Conservation (phyloP, 2,888 invertebrate species). For the Drosophila anomelani region DNA sequence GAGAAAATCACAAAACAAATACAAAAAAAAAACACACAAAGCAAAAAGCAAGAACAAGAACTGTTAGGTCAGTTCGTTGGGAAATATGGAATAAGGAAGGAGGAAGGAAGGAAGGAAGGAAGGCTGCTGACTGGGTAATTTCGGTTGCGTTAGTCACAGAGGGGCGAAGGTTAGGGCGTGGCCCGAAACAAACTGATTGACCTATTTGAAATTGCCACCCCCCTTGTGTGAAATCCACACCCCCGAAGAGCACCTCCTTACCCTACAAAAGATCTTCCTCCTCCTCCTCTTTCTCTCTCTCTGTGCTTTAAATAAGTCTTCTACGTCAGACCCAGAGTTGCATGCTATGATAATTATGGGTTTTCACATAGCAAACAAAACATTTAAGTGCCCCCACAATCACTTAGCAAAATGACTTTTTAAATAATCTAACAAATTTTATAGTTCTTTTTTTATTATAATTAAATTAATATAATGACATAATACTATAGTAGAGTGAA, state of each 20-base stretch:
- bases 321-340: conserved; percentile 4
- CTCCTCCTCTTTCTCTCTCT: background rate
- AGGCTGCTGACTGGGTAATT: background rate
- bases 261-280: background rate
- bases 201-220: conserved; percentile 17
- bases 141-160: conserved; percentile 39
- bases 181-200: conserved; percentile 27
- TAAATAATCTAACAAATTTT: background rate
- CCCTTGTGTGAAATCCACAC: background rate
- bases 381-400: background rate
- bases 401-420: background rate
- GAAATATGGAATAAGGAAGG: background rate
- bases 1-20: conserved; percentile 23
- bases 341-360: background rate
- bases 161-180: conserved; percentile 34
- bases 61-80: conserved; percentile 23
- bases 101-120: background rate
- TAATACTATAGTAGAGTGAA: background rate
- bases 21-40: background rate
- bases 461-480: background rate
- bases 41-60: background rate
- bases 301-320: background rate
- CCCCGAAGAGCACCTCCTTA: background rate
- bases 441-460: background rate
- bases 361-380: background rate